Evolutionary conservation across 1,140 invertebrate genomes (phyloP), one percentile per base, ranked within the genome.

Genomic region (Drosophila oshimai): DNA sequence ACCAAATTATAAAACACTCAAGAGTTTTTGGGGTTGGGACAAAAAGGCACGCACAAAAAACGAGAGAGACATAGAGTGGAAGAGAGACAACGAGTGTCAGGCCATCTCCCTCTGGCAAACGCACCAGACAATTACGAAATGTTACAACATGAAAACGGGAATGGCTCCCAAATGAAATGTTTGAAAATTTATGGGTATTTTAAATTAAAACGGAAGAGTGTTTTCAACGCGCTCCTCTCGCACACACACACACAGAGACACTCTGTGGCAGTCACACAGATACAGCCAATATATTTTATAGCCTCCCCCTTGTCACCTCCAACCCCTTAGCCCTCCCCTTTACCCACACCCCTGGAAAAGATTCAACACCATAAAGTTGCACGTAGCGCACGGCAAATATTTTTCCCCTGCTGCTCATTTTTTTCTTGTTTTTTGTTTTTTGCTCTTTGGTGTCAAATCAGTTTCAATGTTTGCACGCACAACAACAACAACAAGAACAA

Each of bases 151-250:
- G 75, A 80, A 76, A 89, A 72, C 88, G 72, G 79, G 71, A 90
- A 90, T 90, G 88, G 84, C 88, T 90, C 88, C 88, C 88, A 83
- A 90, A 90, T 89, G 89, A 90, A 86, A 90, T 80, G 71, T 78
- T 72, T 74, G 79, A 86, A 90, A 90, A 90, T 90, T 90, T 90
- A 90, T 90, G 89, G 86, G 81, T 89, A 90, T 90, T 90, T 90
- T 89, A 90, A 90, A 90, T 90, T 90, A 90, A 90, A 90, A 90
- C 88, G 89, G 89, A 90, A 90, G 86, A 84, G 89, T 86, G 89
- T 89, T 90, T 90, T 88, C 73, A 86, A 61, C 88, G 74, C 78
- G 60, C 67, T 60, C 37, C 58, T 58, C 15, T 26, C 20, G 55
- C 70, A 51, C 45, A 62, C 41, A 37, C 18, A 13, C 24, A 39